Conservation (phyloP, 2,888 invertebrate species). For the Pomacea canaliculata region DNA sequence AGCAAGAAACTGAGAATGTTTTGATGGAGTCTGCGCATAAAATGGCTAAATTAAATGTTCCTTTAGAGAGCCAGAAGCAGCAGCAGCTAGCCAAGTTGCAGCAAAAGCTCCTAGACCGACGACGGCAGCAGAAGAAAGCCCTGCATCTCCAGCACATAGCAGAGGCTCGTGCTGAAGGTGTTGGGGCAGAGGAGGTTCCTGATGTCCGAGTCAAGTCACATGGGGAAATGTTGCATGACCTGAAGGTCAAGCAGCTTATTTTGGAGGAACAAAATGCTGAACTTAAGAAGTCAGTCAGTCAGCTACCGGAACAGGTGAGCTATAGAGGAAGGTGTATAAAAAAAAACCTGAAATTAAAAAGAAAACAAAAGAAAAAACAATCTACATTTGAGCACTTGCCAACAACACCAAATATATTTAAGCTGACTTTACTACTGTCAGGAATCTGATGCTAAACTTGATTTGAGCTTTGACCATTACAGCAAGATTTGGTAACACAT, state of each 20-base stretch:
- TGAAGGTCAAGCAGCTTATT: constrained; percentile 50
- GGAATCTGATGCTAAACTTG: too few species aligned
- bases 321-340: neutral
- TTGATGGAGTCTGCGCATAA: constrained; percentile 60
- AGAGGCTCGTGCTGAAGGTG: constrained; percentile 58
- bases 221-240: constrained; percentile 53
- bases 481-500: too few species aligned
- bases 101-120: constrained; percentile 53
- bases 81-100: constrained; percentile 54
- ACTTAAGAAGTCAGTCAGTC: constrained; percentile 29
- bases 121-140: constrained; percentile 61
- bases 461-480: too few species aligned
- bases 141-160: constrained; percentile 57
- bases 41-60: constrained; percentile 57
- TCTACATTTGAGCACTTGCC: too few species aligned
- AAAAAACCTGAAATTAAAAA: neutral
- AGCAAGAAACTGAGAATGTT: constrained; percentile 59
- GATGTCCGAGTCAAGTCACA: constrained; percentile 30
- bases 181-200: constrained; percentile 60
- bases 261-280: constrained; percentile 61
- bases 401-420: too few species aligned
- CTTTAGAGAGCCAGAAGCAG: constrained; percentile 64
- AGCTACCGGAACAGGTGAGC: neutral
- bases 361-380: neutral
- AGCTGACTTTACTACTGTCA: too few species aligned